phyloP scores from a whole-genome alignment of 2,888 invertebrate genomes.

The Brenthis hecate region DNA sequence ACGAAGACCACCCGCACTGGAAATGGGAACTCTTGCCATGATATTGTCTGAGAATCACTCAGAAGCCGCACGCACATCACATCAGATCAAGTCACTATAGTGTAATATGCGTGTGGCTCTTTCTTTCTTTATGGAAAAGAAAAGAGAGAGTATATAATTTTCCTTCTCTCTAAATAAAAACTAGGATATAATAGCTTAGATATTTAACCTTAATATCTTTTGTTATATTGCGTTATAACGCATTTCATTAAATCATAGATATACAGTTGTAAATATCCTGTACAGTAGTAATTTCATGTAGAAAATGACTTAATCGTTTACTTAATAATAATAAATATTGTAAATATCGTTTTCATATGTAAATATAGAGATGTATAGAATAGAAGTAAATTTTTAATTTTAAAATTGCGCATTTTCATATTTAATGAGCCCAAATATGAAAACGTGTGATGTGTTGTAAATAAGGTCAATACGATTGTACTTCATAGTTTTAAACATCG shows the following conservation, averaged over 20 bases:
- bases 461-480: constrained; percentile 8
- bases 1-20: constrained; percentile 88
- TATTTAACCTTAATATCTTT: not conserved
- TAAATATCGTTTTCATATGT: constrained; percentile 15
- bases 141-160: not conserved
- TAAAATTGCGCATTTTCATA: constrained; percentile 42
- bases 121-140: not conserved
- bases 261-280: constrained; percentile 27
- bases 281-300: constrained; percentile 7
- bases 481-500: constrained; percentile 28
- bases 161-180: not conserved
- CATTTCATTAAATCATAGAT: too few species aligned
- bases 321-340: constrained; percentile 8
- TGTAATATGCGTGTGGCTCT: constrained; percentile 47
- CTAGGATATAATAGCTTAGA: not conserved
- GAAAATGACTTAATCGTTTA: constrained; percentile 2
- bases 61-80: constrained; percentile 60
- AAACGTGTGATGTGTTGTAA: constrained; percentile 22
- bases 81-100: constrained; percentile 64
- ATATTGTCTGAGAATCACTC: constrained; percentile 76
- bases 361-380: constrained; percentile 12
- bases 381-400: not conserved
- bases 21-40: constrained; percentile 85
- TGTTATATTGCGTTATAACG: not conserved
- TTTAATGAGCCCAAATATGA: constrained; percentile 51